Base-by-base conservation (phyloP, 1,140 invertebrate species). In the Ceratosolen solmsi region DNA sequence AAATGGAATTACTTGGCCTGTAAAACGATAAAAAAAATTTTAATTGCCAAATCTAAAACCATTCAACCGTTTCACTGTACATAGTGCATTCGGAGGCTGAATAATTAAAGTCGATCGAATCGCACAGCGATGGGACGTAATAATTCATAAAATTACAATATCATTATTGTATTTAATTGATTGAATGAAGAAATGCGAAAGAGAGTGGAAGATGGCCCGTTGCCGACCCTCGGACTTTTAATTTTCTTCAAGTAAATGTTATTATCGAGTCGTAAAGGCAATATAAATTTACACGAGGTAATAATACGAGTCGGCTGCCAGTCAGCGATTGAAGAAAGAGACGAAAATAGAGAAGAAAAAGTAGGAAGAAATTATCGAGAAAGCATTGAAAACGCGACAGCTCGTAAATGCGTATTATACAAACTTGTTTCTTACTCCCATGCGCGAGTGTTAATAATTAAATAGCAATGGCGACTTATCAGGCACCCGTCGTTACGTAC, bases 1-100 rank as follows among this genome's bases (percentile, higher is more conserved):
- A 49, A 38, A 49, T 36, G 27, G 46, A 49, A 51, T 65, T 70
- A 78, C 46, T 49, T 13, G 22, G 46, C 38, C 33, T 46, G 38
- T 9, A 49, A 49, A 27, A 38, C 41, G 63, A 68, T 63, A 68
- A 78, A 54, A 56, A 73, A 51, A 68, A 68, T 51, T 17, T 68
- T 70, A 78, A 78, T 78, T 78, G 46, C 60, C 76, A 70, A 68
- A 68, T 78, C 46, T 33, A 54, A 70, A 78, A 70, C 60, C 76
- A 78, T 60, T 70, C 60, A 38, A 27, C 30, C 22, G 20, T 49
- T 25, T 38, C 56, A 77, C 36, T 49, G 22, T 11, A 2, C 15
- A 33, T 5, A 8, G 25, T 2, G 38, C 41, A 41, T 65, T 30
- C 49, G 38, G 51, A 9, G 54, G 30, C 30, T 56, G 46, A 17